Evolutionary conservation across 2,888 invertebrate species (phyloP), one percentile per base, ranked within the genome.

Genomic region (Pristionchus arcanus): DNA sequence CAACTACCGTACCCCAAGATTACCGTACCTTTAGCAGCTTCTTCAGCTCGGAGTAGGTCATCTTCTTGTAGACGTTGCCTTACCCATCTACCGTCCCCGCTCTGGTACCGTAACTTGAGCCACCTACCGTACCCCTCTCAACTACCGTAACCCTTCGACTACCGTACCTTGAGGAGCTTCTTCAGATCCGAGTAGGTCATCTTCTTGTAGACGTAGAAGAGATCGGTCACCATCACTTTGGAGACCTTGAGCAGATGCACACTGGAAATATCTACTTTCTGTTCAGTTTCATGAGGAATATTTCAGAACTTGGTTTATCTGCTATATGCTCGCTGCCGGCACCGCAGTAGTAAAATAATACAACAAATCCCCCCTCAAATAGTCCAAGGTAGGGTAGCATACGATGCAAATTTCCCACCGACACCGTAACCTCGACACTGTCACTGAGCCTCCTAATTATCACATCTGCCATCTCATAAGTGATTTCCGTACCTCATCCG

Each of bases 151-250:
- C 55, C 55, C n/a, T n/a, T n/a, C n/a, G 2, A 55, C 55, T 55
- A 21, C 55, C 15, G 55, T 55, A 77, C 77, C 77, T 77, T 77
- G 34, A 77, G 84, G 55, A 84, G 19, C 34, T 84, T 84, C 55
- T 97, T 92, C 97, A 97, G 28, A 99, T 97, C 97, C 92, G 97
- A 97, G 96, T 98, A 99, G 4, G 97, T 97, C 96, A 98, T 98
- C 28, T 94, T 92, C 90, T 97, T 97, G 95, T 98, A 95, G 68
- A 96, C 93, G 90, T 92, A 95, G 63, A 95, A 94, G 21, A 96
- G 94, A 83, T 96, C 95, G 74, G 94, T 94, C 31, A 98, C 97
- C 99, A 99, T 99, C 95, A 99, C 98, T 95, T 98, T 98, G 96
- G 98, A 98, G 25, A 98, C 98, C 90, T 95, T 95, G 87, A 95